phyloP scores from a whole-genome alignment of 2,113 vertebrate species.

The Pelobates fuscus region DNA sequence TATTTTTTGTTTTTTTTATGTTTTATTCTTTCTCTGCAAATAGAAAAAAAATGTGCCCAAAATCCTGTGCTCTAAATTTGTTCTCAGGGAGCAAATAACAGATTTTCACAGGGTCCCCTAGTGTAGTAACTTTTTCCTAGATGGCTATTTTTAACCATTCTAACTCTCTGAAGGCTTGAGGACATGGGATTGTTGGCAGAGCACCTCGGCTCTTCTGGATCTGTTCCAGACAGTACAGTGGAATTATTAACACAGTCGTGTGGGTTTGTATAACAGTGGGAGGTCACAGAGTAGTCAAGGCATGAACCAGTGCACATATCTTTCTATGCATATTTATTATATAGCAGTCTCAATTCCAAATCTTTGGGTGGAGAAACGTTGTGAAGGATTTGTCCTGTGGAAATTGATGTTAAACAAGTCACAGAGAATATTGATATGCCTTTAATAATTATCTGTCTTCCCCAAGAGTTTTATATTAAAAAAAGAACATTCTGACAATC shows the following conservation, averaged over 20 bases:
- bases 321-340: conserved; percentile 3
- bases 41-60: rapidly evolving
- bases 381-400: neutral
- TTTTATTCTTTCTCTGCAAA: neutral
- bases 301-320: neutral
- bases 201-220: conserved; percentile 22
- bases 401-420: too few relatives aligned
- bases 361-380: neutral
- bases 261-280: conserved; percentile 23
- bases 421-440: too few relatives aligned
- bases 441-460: too few relatives aligned
- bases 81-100: neutral
- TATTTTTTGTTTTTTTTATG: neutral
- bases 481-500: too few relatives aligned
- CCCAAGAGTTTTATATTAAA: too few relatives aligned
- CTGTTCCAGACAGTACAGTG: conserved; percentile 9
- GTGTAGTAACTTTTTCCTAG: conserved; percentile 54
- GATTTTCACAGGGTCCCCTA: conserved; percentile 37
- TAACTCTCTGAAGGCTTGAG: conserved; percentile 39
- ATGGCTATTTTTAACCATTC: conserved; percentile 55
- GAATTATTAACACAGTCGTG: neutral
- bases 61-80: neutral
- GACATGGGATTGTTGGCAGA: conserved; percentile 42
- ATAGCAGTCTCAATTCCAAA: neutral
- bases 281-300: neutral